Evolutionary conservation across 2,888 invertebrate species (phyloP), one percentile per base, ranked within the genome.

Genomic region (Carabus problematicus): DNA sequence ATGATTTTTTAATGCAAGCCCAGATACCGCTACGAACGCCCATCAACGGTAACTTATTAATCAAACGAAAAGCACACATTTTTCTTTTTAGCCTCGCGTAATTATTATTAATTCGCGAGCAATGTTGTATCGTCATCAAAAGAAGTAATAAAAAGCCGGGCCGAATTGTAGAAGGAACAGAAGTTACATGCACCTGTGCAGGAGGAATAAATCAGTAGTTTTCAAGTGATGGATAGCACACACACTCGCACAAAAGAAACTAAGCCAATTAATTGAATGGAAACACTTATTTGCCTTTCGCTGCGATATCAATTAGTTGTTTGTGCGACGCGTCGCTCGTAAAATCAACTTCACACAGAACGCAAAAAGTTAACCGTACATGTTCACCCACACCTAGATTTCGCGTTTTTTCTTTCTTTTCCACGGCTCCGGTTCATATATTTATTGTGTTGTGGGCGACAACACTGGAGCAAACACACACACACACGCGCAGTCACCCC

Each of bases 401-500:
- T 59, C 47, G 66, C 58, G 66, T 58, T 59, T 66, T n/a, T n/a
- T n/a, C n/a, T n/a, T n/a, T n/a, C n/a, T n/a, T n/a, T 66, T 66
- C 29, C 18, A 39, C 12, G 16, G 12, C 56, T 11, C n/a, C 39
- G 29, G 8, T 54, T 40, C 58, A 45, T 29, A 56, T 64, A 45
- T 64, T 64, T 64, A 64, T 64, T 56, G 40, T 43, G 12, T 39
- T 64, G 64, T 64, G 56, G 56, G 58, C 64, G 62, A 47, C 14
- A n/a, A 61, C 12, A 47, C 16, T 61, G 18, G 61, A 62, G 41
- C 40, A 45, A 19, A 40, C 9, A 60, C 60, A 60, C 12, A n/a
- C 45, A 12, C 45, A 6, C 6, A 29, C 29, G 6, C 29, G 2
- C 29, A 3, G 29, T 29, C 45, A 45, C 12, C 11, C 11, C 7